phyloP scores from a whole-genome alignment of 2,113 vertebrate genomes.

The Tenebrosternarchus preto region DNA sequence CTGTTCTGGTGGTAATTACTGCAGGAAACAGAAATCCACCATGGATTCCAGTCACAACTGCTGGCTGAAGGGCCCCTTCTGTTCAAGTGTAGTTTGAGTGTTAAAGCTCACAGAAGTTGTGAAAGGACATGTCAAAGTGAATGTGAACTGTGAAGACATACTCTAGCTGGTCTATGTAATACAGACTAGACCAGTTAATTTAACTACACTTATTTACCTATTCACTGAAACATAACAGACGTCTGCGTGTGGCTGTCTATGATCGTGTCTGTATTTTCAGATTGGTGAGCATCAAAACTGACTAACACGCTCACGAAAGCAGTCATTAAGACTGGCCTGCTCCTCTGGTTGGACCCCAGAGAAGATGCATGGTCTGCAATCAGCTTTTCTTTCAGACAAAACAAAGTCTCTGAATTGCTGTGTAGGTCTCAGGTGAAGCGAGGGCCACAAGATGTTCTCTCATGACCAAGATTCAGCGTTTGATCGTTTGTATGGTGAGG shows the following conservation, averaged over 20 bases:
- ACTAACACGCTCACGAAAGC: slow-evolving; percentile 9
- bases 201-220: background rate
- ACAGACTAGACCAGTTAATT: too few relatives aligned
- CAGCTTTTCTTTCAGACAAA: slow-evolving; percentile 46
- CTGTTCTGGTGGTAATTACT: slow-evolving; percentile 60
- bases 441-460: slow-evolving; percentile 4
- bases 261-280: too few relatives aligned
- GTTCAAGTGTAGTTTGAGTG: background rate
- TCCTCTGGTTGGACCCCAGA: slow-evolving; percentile 33
- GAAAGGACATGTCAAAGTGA: slow-evolving; percentile 42
- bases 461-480: too few relatives aligned
- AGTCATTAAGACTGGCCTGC: slow-evolving; percentile 35
- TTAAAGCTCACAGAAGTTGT: slow-evolving; percentile 61
- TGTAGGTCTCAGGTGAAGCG: too few relatives aligned
- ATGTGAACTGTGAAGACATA: background rate
- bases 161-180: slow-evolving; percentile 5
- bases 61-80: too few relatives aligned
- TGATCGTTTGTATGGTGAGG: too few relatives aligned
- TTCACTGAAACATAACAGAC: background rate
- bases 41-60: slow-evolving; percentile 62
- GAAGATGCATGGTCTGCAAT: slow-evolving; percentile 37
- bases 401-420: slow-evolving; percentile 45
- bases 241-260: background rate
- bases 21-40: slow-evolving; percentile 56
- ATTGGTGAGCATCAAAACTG: background rate